Evolutionary conservation across 2,888 invertebrate species (phyloP), one percentile per base, ranked within the genome.

Genomic region (Protodeltote pygarga): DNA sequence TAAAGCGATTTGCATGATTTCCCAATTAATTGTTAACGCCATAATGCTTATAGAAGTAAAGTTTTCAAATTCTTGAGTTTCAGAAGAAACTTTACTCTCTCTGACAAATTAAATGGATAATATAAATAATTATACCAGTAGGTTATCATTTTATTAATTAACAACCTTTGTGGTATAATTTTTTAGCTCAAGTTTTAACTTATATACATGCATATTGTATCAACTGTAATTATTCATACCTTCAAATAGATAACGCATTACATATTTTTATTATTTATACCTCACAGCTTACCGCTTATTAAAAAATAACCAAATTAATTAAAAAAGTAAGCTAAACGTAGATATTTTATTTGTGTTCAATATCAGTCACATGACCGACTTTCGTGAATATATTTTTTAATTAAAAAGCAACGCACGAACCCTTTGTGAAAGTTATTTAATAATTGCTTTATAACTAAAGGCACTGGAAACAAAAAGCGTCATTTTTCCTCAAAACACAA

Each of bases 401-500:
- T 42, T 32, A 31, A 41, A 34, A 35, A 32, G 10, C 15, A 31
- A 21, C 17, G 29, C 27, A 28, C 29, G 29, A 28, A 6, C 10
- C 32, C 37, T 46, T 39, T 37, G 15, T 44, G n/a, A 40, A 28
- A 21, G 20, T 25, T 17, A 25, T 44, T 45, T 21, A 50, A 49
- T 58, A 42, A 41, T 46, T 47, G 9, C 11, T 4, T 25, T 23
- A 23, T 5, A 34, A 25, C 19, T 44, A 52, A 20, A 60, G 41
- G n/a, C 20, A 42, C 25, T 39, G 13, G 35, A 59, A 57, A 65
- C 61, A 60, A 60, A 67, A 52, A 52, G 40, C 68, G 59, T 49
- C 45, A 53, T 53, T 51, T 54, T 61, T 44, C 60, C 57, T 61
- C 54, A 51, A 65, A 64, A 66, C 64, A 62, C 61, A 66, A 46